Evolutionary conservation across 2,888 invertebrate species (phyloP).

Genomic region (Neoascia interrupta): DNA sequence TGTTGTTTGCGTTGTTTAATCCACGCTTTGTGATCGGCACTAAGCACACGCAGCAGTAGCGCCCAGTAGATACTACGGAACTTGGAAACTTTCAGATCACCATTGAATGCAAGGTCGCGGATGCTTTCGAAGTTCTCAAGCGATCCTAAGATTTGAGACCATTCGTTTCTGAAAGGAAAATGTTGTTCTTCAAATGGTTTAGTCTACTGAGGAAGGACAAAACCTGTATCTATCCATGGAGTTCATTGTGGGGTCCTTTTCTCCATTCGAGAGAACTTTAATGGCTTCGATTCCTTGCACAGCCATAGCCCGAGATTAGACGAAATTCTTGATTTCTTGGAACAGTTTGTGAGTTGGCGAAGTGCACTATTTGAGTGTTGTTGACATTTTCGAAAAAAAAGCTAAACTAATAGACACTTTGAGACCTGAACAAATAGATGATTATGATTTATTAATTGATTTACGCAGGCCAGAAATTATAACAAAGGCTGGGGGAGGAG

Average conservation of each 20-base stretch:
- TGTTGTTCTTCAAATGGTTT: too few relatives aligned
- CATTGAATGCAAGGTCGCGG: constrained; percentile 78
- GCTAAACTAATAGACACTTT: neutral
- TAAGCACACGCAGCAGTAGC: constrained; percentile 79
- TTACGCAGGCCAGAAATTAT: neutral
- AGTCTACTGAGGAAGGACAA: neutral
- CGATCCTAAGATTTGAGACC: constrained; percentile 74
- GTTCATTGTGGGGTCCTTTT: constrained; percentile 72
- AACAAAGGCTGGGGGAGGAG: constrained; percentile 22
- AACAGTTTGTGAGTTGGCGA: neutral
- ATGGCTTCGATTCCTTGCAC: constrained; percentile 77
- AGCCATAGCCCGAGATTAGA: constrained; percentile 69
- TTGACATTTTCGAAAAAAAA: constrained; percentile 20
- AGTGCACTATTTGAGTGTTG: neutral
- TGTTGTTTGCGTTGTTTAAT: constrained; percentile 75
- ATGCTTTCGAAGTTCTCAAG: constrained; percentile 80
- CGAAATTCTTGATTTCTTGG: neutral
- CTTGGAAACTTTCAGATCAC: constrained; percentile 78
- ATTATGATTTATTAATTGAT: neutral
- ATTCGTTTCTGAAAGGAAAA: constrained; percentile 74
- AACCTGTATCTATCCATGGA: constrained; percentile 77
- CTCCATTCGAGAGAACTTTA: constrained; percentile 69
- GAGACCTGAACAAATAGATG: neutral
- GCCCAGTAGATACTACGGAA: constrained; percentile 81
- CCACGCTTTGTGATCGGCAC: constrained; percentile 78